These are phyloP conservation scores for Nephrotoma guestfalica DNA, from an alignment of 2,888 invertebrate species.

Conservation along the genomic window DNA sequence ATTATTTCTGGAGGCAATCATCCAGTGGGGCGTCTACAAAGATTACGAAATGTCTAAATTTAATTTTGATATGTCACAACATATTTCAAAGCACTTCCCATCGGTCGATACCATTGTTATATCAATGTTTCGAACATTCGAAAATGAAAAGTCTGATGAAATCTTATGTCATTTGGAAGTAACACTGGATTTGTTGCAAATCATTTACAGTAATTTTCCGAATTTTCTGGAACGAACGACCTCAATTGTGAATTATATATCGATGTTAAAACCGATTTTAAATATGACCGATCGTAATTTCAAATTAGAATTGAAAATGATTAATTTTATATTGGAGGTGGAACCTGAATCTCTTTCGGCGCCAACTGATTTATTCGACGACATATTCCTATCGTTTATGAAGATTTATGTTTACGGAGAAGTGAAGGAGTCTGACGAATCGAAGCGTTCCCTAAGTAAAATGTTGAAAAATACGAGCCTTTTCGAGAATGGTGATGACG, in stretches of 20 bases:
- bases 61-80: conserved; percentile 30
- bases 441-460: conserved; percentile 37
- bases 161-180: conserved; percentile 26
- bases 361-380: conserved; percentile 37
- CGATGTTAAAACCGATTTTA: conserved; percentile 27
- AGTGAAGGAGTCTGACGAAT: conserved; percentile 30
- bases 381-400: conserved; percentile 40
- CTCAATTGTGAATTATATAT: conserved; percentile 26
- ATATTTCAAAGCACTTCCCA: conserved; percentile 27
- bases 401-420: conserved; percentile 35
- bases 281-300: conserved; percentile 16
- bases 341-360: conserved; percentile 39
- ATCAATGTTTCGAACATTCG: conserved; percentile 22
- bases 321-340: conserved; percentile 26
- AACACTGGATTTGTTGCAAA: conserved; percentile 25
- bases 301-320: conserved; percentile 26
- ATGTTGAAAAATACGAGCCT: conserved; percentile 47
- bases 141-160: conserved; percentile 15
- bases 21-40: conserved; percentile 6
- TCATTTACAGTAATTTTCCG: conserved; percentile 26
- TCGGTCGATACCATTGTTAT: conserved; percentile 23
- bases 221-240: conserved; percentile 27
- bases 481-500: conserved; percentile 43
- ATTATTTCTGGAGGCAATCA: not conserved
- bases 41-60: conserved; percentile 24